phyloP scores from a whole-genome alignment of 2,113 vertebrate genomes.

The Pao palembangensis region DNA sequence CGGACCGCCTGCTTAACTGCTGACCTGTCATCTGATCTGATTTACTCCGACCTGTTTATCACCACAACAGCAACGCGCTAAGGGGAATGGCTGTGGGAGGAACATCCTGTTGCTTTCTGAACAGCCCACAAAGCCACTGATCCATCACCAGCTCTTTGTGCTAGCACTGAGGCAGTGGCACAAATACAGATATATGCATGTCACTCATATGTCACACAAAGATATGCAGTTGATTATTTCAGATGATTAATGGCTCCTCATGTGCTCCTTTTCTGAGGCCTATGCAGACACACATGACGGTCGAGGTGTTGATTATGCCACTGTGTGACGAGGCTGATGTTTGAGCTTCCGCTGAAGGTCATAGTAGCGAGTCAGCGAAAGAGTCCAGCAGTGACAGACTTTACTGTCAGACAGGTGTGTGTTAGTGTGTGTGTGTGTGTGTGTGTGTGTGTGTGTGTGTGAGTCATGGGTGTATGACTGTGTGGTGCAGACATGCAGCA shows the following conservation, averaged over 20 bases:
- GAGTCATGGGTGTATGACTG: constrained; percentile 8
- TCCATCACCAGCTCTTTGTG: constrained; percentile 3
- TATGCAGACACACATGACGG: too few relatives aligned
- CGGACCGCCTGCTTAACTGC: not conserved
- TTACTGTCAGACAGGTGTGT: constrained; percentile 32
- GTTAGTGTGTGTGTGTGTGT: not conserved
- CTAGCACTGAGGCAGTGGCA: not conserved
- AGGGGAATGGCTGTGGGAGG: constrained; percentile 8
- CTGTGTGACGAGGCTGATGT: too few relatives aligned
- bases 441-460: constrained; percentile 1
- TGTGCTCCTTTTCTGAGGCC: too few relatives aligned
- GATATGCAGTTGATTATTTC: too few relatives aligned
- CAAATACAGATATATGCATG: too few relatives aligned
- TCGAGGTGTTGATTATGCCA: too few relatives aligned
- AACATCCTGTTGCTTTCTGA: constrained; percentile 28
- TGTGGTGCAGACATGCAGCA: constrained; percentile 28
- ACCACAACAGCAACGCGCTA: constrained; percentile 17
- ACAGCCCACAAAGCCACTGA: not conserved
- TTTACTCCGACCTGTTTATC: constrained; percentile 15
- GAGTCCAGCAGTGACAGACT: not conserved
- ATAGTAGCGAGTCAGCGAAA: too few relatives aligned
- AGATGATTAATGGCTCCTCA: too few relatives aligned
- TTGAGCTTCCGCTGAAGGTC: too few relatives aligned
- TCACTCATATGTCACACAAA: too few relatives aligned
- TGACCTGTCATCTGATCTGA: constrained; percentile 4